Conservation (phyloP, 2,113 vertebrate genomes). For the Bujurquina vittata region DNA sequence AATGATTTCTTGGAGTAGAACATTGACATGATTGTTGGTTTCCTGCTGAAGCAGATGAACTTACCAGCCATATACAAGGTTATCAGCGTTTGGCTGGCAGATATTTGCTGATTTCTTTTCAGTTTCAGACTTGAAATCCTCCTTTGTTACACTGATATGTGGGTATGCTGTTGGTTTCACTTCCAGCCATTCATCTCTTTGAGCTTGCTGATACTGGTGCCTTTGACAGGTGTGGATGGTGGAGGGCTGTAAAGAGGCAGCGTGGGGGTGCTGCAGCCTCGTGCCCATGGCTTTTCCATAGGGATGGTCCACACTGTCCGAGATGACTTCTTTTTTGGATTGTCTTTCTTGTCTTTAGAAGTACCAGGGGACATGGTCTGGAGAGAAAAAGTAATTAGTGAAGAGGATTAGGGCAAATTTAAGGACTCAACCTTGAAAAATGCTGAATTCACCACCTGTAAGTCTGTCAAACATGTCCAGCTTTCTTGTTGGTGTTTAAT, state of each 20-base stretch:
- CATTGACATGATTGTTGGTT: slow-evolving; percentile 43
- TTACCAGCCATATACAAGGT: slow-evolving; percentile 53
- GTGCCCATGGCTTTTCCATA: slow-evolving; percentile 63
- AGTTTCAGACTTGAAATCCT: background rate
- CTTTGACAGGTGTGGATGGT: slow-evolving; percentile 72
- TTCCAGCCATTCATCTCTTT: slow-evolving; percentile 80
- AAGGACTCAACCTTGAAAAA: background rate
- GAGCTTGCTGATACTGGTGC: slow-evolving; percentile 66
- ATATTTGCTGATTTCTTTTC: slow-evolving; percentile 29
- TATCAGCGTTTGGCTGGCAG: slow-evolving; percentile 45
- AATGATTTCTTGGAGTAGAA: slow-evolving; percentile 30
- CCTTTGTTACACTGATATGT: background rate
- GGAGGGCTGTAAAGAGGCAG: slow-evolving; percentile 71
- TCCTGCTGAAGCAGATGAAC: slow-evolving; percentile 50
- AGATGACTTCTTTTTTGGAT: slow-evolving; percentile 61
- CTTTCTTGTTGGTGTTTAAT: background rate
- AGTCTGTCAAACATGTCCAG: fast-evolving
- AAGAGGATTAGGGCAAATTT: background rate
- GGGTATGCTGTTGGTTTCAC: slow-evolving; percentile 31
- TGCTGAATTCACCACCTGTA: background rate
- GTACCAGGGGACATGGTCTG: slow-evolving; percentile 70
- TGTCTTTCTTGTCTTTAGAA: slow-evolving; percentile 63
- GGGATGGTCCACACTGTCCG: slow-evolving; percentile 72
- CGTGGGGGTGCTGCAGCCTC: slow-evolving; percentile 65
- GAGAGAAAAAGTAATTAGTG: background rate